phyloP scores from a whole-genome alignment of 2,113 vertebrate genomes.

The Monopterus albus region DNA sequence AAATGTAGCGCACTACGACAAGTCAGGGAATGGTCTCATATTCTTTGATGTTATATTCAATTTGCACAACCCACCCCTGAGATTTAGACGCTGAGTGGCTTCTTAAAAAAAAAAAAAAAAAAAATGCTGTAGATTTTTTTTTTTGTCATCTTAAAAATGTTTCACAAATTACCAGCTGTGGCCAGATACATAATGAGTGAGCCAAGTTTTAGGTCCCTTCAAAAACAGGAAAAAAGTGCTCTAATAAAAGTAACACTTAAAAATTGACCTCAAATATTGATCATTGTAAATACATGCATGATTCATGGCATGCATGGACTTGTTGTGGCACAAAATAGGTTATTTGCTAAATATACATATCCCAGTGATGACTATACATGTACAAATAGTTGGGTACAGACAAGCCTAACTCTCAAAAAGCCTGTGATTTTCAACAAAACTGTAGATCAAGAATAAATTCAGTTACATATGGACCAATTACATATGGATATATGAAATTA shows the following conservation, averaged over 20 bases:
- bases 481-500: neutral
- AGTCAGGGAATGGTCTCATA: slow-evolving; percentile 34
- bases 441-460: slow-evolving; percentile 23
- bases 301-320: slow-evolving; percentile 61
- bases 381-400: slow-evolving; percentile 16
- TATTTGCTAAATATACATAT: slow-evolving; percentile 42
- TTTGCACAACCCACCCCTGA: slow-evolving; percentile 69
- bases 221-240: slow-evolving; percentile 7
- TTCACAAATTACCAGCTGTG: neutral
- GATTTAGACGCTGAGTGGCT: slow-evolving; percentile 63
- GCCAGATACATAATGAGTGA: neutral
- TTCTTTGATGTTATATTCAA: slow-evolving; percentile 33
- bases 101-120: slow-evolving; percentile 28
- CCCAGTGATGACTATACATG: slow-evolving; percentile 44
- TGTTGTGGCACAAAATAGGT: slow-evolving; percentile 44
- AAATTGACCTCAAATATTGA: slow-evolving; percentile 25
- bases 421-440: neutral
- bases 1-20: slow-evolving; percentile 65
- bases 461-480: neutral
- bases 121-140: too few relatives aligned
- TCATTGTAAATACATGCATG: slow-evolving; percentile 46
- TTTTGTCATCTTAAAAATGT: too few relatives aligned
- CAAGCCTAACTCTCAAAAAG: slow-evolving; percentile 1
- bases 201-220: neutral
- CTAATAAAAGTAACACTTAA: neutral